Evolutionary conservation across 2,888 invertebrate genomes (phyloP), one percentile per base, ranked within the genome.

Genomic region (Deilephila elpenor): DNA sequence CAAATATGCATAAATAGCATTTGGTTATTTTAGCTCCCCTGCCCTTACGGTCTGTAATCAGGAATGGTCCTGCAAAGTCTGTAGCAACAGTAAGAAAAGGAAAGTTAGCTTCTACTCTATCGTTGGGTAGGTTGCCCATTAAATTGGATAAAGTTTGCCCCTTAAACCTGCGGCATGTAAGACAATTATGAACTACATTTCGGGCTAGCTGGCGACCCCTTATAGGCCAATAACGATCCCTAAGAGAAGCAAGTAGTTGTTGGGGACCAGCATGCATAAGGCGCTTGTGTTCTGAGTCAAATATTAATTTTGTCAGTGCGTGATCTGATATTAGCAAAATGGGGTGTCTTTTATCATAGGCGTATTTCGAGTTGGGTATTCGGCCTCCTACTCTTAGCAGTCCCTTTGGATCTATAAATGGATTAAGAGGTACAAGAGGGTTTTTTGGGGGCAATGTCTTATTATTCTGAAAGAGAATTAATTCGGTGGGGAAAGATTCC

Each of bases 1-100:
- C 62, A 70, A 80, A 80, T 3, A 80, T 8, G 71, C 76, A 77
- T 59, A 79, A 60, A 71, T 78, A 79, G 56, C 76, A 76, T 70
- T 80, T 79, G 5, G 73, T 77, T n/a, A n/a, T n/a, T n/a, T n/a
- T n/a, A n/a, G n/a, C n/a, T n/a, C n/a, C n/a, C n/a, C n/a, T n/a
- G n/a, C 75, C 75, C 44, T 73, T 71, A 0, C 73, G 70, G 70
- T 79, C 78, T 2, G 77, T 44, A 29, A 76, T 75, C 29, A 75
- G 44, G 51, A 73, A 79, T n/a, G n/a, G n/a, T n/a, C n/a, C n/a
- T n/a, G n/a, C n/a, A n/a, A n/a, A n/a, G n/a, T n/a, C n/a, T n/a
- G n/a, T n/a, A n/a, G n/a, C n/a, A n/a, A n/a, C n/a, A n/a, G n/a
- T n/a, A n/a, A n/a, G n/a, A n/a, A n/a, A 82, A 0, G 79, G 79